Conservation (phyloP, 2,888 invertebrate species). For the Monochamus alternatus region DNA sequence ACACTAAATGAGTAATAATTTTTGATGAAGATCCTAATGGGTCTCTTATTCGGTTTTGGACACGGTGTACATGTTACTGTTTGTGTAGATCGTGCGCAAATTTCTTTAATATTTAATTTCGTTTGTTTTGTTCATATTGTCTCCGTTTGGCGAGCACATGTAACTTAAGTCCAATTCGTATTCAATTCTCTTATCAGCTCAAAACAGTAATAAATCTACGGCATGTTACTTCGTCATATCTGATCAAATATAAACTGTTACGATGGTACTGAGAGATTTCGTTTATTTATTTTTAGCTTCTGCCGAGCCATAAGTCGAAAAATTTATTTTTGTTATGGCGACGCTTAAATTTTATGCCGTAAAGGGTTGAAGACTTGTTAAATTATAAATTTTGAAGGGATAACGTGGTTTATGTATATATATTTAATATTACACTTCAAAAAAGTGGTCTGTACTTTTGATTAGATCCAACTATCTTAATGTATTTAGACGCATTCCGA, state of each 20-base stretch:
- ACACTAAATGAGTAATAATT: too few species aligned
- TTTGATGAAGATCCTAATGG: too few species aligned
- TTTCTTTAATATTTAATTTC: too few species aligned
- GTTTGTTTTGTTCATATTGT: not conserved
- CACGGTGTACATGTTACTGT: too few species aligned
- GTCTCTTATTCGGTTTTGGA: too few species aligned
- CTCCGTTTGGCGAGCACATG: not conserved
- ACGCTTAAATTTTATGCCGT: not conserved
- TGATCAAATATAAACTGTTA: not conserved
- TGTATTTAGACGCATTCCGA: too few species aligned
- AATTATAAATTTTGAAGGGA: too few species aligned
- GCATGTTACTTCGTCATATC: not conserved
- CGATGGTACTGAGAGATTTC: not conserved
- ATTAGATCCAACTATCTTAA: too few species aligned
- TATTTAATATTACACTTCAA: too few species aligned
- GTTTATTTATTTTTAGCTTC: conserved; percentile 5
- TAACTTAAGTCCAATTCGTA: not conserved
- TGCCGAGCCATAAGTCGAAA: not conserved
- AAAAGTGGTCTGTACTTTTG: too few species aligned
- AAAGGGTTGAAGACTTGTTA: not conserved
- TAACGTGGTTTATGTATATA: too few species aligned
- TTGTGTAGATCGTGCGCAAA: too few species aligned
- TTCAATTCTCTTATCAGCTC: not conserved
- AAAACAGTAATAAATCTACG: not conserved
- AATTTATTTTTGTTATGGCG: not conserved